Conservation (phyloP, 2,888 invertebrate genomes). For the Diachrysia chrysitis region DNA sequence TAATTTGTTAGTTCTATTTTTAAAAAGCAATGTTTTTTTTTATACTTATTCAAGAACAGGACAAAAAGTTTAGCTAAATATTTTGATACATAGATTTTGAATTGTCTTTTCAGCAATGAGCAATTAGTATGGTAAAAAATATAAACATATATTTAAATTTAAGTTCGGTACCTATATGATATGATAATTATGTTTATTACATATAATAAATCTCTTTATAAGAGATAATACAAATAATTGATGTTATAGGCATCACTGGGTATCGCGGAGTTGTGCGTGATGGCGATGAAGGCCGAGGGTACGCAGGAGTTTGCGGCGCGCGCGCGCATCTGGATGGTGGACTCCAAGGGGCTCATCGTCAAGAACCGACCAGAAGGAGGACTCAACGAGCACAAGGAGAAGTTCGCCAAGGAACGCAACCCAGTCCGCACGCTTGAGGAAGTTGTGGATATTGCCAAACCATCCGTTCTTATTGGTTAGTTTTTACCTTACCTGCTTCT, state of each 20-base stretch:
- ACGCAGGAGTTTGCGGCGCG: conserved; percentile 93
- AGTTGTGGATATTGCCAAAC: conserved; percentile 94
- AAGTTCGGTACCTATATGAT: too few species aligned
- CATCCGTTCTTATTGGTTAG: conserved; percentile 96
- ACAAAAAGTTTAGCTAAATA: too few species aligned
- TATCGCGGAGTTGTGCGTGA: conserved; percentile 96
- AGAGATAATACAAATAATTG: not conserved
- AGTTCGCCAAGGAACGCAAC: conserved; percentile 94
- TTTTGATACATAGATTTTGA: too few species aligned
- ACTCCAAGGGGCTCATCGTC: conserved; percentile 98
- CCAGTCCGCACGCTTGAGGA: conserved; percentile 94
- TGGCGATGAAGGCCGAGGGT: conserved; percentile 98
- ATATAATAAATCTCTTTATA: too few species aligned
- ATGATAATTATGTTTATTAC: too few species aligned
- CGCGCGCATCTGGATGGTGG: conserved; percentile 97
- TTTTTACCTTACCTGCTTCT: conserved; percentile 7
- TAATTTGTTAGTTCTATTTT: too few species aligned
- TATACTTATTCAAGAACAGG: too few species aligned
- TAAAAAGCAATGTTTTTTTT: too few species aligned
- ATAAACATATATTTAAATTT: too few species aligned
- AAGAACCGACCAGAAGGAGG: conserved; percentile 95
- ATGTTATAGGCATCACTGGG: conserved; percentile 95
- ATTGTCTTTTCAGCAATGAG: too few species aligned
- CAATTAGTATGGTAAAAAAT: too few species aligned
- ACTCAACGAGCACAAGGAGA: conserved; percentile 93